Evolutionary conservation across 2,888 invertebrate genomes (phyloP).

Genomic region (Noctuana brunneofusca): DNA sequence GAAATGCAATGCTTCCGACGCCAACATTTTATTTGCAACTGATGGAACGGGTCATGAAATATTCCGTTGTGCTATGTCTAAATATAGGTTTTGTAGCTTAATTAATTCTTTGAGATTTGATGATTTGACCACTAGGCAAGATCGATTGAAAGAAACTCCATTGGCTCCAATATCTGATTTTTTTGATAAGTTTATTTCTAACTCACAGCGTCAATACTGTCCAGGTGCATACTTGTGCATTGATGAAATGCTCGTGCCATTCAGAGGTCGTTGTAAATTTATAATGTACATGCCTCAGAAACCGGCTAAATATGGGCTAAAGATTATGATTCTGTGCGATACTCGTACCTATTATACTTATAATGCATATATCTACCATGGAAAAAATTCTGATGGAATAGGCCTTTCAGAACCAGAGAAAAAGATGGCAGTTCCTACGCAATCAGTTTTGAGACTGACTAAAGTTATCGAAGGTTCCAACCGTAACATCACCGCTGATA

Average conservation of each 20-base stretch:
- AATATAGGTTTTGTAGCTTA: neutral
- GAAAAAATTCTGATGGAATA: too few species aligned
- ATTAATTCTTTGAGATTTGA: conserved; percentile 2
- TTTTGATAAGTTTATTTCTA: conserved; percentile 36
- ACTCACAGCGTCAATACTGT: conserved; percentile 36
- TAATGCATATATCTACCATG: too few species aligned
- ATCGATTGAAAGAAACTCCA: conserved; percentile 30
- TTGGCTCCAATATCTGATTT: conserved; percentile 36
- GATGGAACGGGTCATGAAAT: neutral
- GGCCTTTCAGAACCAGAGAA: too few species aligned
- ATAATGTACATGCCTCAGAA: conserved; percentile 39
- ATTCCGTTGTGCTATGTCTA: neutral
- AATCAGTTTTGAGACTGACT: too few species aligned
- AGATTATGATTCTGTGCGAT: conserved; percentile 37
- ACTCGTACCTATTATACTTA: too few species aligned
- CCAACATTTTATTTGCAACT: neutral
- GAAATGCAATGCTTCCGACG: neutral
- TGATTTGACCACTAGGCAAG: conserved; percentile 22
- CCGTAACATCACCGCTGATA: too few species aligned
- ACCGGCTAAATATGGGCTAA: conserved; percentile 40
- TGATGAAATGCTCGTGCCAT: conserved; percentile 37
- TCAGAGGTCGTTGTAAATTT: conserved; percentile 38
- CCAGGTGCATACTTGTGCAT: conserved; percentile 36
- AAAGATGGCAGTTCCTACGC: too few species aligned
- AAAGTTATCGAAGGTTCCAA: too few species aligned